A percentile compares a stretch with the other conserved stretches of the same genome.
Evolutionary conservation across 2,113 vertebrate species (phyloP).

Genomic region (Grantiella picta): DNA sequence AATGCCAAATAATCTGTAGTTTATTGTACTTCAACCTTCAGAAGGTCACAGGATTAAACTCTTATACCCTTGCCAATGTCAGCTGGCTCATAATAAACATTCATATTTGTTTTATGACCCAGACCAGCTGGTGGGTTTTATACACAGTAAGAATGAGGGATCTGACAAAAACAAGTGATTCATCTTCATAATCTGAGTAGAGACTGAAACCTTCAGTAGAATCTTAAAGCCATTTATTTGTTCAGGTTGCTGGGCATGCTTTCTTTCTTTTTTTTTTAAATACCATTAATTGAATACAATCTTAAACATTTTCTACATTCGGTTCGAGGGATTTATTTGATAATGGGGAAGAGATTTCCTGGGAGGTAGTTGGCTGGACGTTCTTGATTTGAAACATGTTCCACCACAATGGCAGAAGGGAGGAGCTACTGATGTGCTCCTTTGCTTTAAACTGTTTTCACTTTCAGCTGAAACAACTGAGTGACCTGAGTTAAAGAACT

Average conservation of each 20-base stretch:
- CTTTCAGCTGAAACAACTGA: not conserved
- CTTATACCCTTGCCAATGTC: conserved; percentile 25
- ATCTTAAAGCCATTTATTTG: conserved; percentile 6
- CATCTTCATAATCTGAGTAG: conserved; percentile 9
- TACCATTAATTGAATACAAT: not conserved
- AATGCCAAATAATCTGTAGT: not conserved
- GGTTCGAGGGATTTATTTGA: not conserved
- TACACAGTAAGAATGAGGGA: conserved; percentile 8
- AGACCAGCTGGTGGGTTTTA: conserved; percentile 39
- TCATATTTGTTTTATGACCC: conserved; percentile 35
- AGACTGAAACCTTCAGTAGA: not conserved
- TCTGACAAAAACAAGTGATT: conserved; percentile 34
- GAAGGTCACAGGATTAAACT: conserved; percentile 35
- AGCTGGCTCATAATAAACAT: conserved; percentile 13
- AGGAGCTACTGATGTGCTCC: not conserved
- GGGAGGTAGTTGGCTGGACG: not conserved
- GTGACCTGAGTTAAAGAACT: not conserved
- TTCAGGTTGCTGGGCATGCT: not conserved
- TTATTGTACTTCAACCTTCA: conserved; percentile 8
- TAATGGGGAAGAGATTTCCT: not conserved
- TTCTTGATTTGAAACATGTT: not conserved
- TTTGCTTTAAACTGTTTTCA: not conserved
- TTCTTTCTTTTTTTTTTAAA: not conserved
- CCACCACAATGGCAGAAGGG: not conserved
- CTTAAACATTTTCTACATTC: not conserved